phyloP scores from a whole-genome alignment of 2,797 vertebrate species.

The Salarias fasciatus region DNA sequence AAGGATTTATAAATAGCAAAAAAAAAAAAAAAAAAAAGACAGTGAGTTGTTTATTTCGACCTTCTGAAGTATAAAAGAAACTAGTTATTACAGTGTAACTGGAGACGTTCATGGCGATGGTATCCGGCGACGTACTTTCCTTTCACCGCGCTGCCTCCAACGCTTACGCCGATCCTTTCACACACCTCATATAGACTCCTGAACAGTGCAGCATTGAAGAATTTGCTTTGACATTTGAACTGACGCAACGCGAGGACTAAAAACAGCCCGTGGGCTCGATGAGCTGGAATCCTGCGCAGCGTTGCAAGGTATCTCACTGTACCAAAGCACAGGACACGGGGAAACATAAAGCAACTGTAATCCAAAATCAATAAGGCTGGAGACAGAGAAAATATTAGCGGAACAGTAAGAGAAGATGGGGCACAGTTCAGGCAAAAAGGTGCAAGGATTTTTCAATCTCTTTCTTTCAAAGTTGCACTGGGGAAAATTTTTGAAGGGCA shows the following conservation, averaged over 20 bases:
- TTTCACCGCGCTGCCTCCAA: conserved; percentile 24
- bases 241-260: conserved; percentile 26
- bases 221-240: conserved; percentile 52
- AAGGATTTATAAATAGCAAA: conserved; percentile 14
- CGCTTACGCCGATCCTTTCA: conserved; percentile 13
- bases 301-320: conserved; percentile 45
- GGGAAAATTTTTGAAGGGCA: conserved; percentile 64
- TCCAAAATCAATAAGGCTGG: conserved; percentile 72
- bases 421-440: conserved; percentile 51
- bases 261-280: conserved; percentile 50
- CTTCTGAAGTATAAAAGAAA: conserved; percentile 15
- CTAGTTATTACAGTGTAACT: conserved; percentile 13
- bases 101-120: conserved; percentile 13
- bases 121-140: conserved; percentile 19
- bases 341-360: conserved; percentile 68
- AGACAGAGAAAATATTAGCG: conserved; percentile 64
- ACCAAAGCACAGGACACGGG: conserved; percentile 34
- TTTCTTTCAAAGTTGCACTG: conserved; percentile 40
- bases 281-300: conserved; percentile 50
- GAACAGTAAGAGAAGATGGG: conserved; percentile 44
- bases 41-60: conserved; percentile 32
- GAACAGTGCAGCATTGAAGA: not conserved
- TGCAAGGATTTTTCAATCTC: conserved; percentile 41
- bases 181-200: conserved; percentile 5
- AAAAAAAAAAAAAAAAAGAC: conserved; percentile 5